A percentile compares a stretch with the other conserved stretches of the same genome.
phyloP scores from a whole-genome alignment of 2,888 invertebrate genomes.

The Bombylius discolor region DNA sequence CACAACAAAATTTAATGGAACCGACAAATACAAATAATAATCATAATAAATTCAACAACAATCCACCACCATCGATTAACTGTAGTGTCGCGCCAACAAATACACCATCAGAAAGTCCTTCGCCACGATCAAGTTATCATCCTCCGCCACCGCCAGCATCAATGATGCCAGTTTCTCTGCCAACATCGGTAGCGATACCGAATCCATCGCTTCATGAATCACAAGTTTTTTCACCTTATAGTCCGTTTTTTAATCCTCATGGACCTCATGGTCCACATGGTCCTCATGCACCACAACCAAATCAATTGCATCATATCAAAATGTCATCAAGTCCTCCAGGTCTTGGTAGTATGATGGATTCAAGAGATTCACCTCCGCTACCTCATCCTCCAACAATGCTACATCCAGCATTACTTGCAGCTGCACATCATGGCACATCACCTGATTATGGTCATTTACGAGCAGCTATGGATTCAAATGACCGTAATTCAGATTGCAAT shows the following conservation, averaged over 20 bases:
- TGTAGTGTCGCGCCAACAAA: conserved; percentile 29
- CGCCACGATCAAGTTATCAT: conserved; percentile 50
- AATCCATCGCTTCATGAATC: conserved; percentile 92
- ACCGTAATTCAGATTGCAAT: conserved; percentile 81
- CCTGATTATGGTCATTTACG: conserved; percentile 66
- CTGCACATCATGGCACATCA: conserved; percentile 67
- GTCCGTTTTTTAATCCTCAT: conserved; percentile 68
- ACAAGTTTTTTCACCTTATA: conserved; percentile 84
- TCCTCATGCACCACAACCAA: conserved; percentile 36
- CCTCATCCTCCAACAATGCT: conserved; percentile 73
- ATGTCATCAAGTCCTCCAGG: conserved; percentile 46
- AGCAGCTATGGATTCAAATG: conserved; percentile 66
- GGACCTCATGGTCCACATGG: conserved; percentile 38
- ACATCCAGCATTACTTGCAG: conserved; percentile 73
- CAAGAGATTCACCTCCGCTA: conserved; percentile 72
- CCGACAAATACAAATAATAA: conserved; percentile 3
- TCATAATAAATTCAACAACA: conserved; percentile 9
- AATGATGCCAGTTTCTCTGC: conserved; percentile 76
- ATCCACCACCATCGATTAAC: conserved; percentile 4
- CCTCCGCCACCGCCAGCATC: conserved; percentile 56
- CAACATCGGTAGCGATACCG: conserved; percentile 91
- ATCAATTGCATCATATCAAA: conserved; percentile 36
- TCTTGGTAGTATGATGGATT: conserved; percentile 47
- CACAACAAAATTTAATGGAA: conserved; percentile 4
- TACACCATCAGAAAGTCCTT: conserved; percentile 45